Evolutionary conservation across 2,888 invertebrate genomes (phyloP), one percentile per base, ranked within the genome.

Genomic region (Zelleria hepariella): DNA sequence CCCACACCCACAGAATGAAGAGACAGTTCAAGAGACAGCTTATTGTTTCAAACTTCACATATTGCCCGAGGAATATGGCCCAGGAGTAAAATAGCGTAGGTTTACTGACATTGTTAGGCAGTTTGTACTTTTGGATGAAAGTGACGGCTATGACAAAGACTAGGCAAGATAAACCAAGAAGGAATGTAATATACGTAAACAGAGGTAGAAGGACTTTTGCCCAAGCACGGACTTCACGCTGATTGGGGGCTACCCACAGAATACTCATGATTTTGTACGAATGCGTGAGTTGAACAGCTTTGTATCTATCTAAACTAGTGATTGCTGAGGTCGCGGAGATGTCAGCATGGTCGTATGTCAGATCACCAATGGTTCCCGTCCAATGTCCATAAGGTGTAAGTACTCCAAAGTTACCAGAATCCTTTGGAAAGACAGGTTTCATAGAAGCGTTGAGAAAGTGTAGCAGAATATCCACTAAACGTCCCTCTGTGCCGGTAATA

Each of bases 1-100:
- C 80, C 80, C 80, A 82, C 63, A 84, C 68, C 83, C 82, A 84
- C 18, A 77, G 58, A 1, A 73, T 60, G 59, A 75, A 77, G 5
- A 78, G 63, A 58, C 53, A 65, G 59, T 82, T 82, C 3, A 71
- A 61, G 0, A 77, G 57, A 61, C 66, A 68, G 21, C 71, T 72
- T 42, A 70, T 69, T 0, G 77, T 73, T 58, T 67, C 62, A 55
- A 77, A 74, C 15, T 48, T 26, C 0, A 69, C 66, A 55, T 64
- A 64, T 63, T 80, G 77, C 0, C 82, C 81, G n/a, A 83, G 62
- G 61, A 81, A 75, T 61, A 81, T 65, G 15, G 68, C 67, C 15
- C 75, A 71, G 5, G 75, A 66, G 58, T 68, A 42, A 42, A 42
- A 42, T 15, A 42, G 15, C 32, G 32, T 42, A 42, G 32, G 32